phyloP scores from a whole-genome alignment of 2,113 vertebrate species.

The Pungitius pungitius region DNA sequence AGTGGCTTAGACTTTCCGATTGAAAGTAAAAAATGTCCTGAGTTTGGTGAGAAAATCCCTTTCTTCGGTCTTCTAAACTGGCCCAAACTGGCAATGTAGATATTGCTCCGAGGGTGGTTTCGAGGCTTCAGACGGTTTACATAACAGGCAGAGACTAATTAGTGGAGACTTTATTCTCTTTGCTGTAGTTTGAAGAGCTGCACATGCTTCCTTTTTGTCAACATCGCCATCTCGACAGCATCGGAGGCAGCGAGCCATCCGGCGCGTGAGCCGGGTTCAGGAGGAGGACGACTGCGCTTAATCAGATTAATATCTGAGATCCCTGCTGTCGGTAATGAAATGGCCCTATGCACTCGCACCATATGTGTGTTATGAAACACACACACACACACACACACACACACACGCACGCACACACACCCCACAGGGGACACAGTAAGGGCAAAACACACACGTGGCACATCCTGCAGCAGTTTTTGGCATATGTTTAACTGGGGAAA shows the following conservation, averaged over 20 bases:
- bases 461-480: constrained; percentile 57
- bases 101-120: neutral
- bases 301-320: constrained; percentile 59
- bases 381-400: constrained; percentile 33
- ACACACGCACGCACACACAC: constrained; percentile 9
- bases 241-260: neutral
- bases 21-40: neutral
- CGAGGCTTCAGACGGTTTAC: constrained; percentile 22
- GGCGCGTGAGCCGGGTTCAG: neutral
- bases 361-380: constrained; percentile 30
- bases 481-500: constrained; percentile 42
- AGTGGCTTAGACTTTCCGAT: neutral
- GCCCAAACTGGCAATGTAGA: constrained; percentile 6
- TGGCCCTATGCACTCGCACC: constrained; percentile 44
- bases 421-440: constrained; percentile 60
- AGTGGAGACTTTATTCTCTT: constrained; percentile 11
- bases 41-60: neutral
- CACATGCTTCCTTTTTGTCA: constrained; percentile 10
- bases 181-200: constrained; percentile 1
- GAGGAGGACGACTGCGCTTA: constrained; percentile 34
- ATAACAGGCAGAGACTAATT: constrained; percentile 42
- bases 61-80: constrained; percentile 1
- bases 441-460: constrained; percentile 56
- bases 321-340: constrained; percentile 52
- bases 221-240: neutral